Conservation (phyloP, 2,113 vertebrate species). For the Kryptolebias marmoratus region DNA sequence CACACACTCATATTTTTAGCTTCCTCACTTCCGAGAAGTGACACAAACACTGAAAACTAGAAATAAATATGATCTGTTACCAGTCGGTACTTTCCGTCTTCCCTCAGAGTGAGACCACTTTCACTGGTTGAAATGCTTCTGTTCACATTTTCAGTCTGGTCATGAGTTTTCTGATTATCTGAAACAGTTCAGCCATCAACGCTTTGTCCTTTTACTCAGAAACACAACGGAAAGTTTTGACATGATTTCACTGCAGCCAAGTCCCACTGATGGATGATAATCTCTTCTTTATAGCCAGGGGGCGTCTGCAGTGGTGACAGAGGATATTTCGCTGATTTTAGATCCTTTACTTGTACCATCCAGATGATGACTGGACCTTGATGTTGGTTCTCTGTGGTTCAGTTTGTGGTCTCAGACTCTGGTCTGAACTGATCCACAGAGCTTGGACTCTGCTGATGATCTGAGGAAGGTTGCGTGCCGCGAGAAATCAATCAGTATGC, state of each 20-base stretch:
- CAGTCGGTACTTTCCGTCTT: background rate
- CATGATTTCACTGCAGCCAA: background rate
- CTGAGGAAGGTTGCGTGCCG: constrained; percentile 9
- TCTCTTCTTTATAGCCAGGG: background rate
- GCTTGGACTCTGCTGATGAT: background rate
- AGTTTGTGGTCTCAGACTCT: background rate
- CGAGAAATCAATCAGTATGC: constrained; percentile 59
- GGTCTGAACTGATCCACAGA: too few species aligned
- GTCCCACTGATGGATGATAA: background rate
- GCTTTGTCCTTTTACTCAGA: background rate
- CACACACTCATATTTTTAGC: background rate
- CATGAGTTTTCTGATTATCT: background rate
- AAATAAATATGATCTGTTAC: too few species aligned
- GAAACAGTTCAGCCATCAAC: background rate
- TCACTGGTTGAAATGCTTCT: background rate
- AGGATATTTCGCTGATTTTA: background rate
- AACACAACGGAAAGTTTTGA: background rate
- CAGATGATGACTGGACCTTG: background rate
- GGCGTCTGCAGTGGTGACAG: background rate
- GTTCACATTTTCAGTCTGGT: background rate
- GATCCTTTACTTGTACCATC: background rate
- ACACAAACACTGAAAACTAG: background rate
- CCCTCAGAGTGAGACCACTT: background rate
- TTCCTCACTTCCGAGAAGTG: background rate
- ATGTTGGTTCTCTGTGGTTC: background rate